phyloP scores from a whole-genome alignment of 2,797 vertebrate genomes.

The Cirrhinus molitorella region DNA sequence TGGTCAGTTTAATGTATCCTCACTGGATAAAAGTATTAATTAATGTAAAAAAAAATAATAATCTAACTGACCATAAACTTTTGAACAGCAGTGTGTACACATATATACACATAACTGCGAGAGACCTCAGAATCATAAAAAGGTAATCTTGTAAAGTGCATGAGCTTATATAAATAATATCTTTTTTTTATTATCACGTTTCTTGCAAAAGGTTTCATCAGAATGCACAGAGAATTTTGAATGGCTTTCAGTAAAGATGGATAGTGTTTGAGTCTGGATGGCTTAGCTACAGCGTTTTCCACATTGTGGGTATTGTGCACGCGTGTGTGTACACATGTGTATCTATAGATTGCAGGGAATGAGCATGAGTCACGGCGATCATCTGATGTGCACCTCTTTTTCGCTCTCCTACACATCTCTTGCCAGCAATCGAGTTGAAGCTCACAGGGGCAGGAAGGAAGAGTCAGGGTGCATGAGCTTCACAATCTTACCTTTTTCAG shows the following conservation, averaged over 20 bases:
- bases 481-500: slow-evolving; percentile 37
- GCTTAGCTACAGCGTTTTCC: not conserved
- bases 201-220: not conserved
- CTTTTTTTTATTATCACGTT: not conserved
- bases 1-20: not conserved
- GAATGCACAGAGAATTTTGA: not conserved
- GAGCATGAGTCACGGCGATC: slow-evolving; percentile 52
- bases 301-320: not conserved
- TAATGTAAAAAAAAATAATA: not conserved
- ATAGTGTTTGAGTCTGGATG: not conserved
- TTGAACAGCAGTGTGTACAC: not conserved
- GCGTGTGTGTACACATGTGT: not conserved
- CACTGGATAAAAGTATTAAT: not conserved
- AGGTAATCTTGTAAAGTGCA: not conserved
- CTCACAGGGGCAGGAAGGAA: slow-evolving; percentile 51
- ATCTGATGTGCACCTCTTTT: slow-evolving; percentile 22
- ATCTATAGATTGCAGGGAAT: slow-evolving; percentile 18
- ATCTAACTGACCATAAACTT: not conserved
- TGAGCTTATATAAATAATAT: not conserved
- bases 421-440: slow-evolving; percentile 29
- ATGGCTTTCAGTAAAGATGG: not conserved
- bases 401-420: slow-evolving; percentile 47
- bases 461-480: slow-evolving; percentile 45
- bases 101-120: not conserved
- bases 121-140: not conserved